Evolutionary conservation across 2,888 invertebrate genomes (phyloP), one percentile per base, ranked within the genome.

Genomic region (Drosophila koepferae): DNA sequence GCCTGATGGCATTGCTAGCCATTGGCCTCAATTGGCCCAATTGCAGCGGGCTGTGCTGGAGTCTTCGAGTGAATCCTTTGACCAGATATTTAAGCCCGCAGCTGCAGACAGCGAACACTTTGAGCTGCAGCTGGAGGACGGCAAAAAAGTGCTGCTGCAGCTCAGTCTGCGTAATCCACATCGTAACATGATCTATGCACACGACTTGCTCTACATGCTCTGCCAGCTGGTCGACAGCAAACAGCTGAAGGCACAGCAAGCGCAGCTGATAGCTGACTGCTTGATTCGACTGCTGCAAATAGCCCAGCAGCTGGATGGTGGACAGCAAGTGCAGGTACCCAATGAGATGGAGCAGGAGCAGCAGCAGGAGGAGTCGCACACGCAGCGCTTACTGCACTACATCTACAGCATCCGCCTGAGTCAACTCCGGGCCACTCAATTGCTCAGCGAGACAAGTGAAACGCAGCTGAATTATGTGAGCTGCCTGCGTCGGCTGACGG

Each of bases 131-230:
- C 53, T 86, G 28, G 81, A 86, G 31, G 91, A 91, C 16, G 91
- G 90, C 2, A 85, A 87, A 31, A 53, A 78, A 2, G 16, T 86
- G 23, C 68, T 73, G 16, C 74, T 92, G 20, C 81, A 87, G 38
- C 14, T 18, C 0, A 55, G 81, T 8, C 66, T 92, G 18, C 72
- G 80, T 12, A 91, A 92, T 76, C 82, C 91, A 1, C 84, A 87
- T 6, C 77, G 91, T n/a, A 64, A 91, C 5, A 85, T 91, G 85
- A 86, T 93, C 23, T 92, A 92, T 54, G 83, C 91, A 5, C 91
- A 93, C 55, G 81, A 88, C 28, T 79, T 91, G 3, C 79, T 92
- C 4, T 93, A 91, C 60, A 46, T 86, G 1, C 64, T 92, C 1
- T 73, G 81, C 1, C 87, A 92, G 9, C 66, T 91, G 40, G 68